Evolutionary conservation across 2,797 vertebrate genomes (phyloP), one percentile per base, ranked within the genome.

Genomic region (Crocodylus rhombifer): DNA sequence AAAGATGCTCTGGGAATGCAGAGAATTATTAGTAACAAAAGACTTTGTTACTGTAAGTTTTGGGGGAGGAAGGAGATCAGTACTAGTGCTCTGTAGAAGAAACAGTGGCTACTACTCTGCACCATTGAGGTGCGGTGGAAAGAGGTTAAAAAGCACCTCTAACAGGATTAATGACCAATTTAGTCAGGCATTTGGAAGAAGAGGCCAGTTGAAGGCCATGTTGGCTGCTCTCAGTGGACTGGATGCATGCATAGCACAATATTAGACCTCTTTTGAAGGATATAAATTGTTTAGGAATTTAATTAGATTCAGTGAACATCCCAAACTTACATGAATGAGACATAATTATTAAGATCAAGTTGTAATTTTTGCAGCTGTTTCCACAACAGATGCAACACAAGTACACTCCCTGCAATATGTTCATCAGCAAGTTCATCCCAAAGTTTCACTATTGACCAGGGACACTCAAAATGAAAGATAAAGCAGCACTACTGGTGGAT

Each of bases 401-500:
- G 30, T 10, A 15, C n/a, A 80, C 56, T 95, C 64, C 15, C 55
- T 84, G 93, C 88, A 91, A 96, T 95, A 94, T 95, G 95, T 85
- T 95, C 92, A 94, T 86, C 79, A 88, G 90, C 81, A 90, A 86
- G 62, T 76, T 75, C 86, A 42, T 90, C 81, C 60, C 84, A 82
- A 88, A 65, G 90, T 94, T 93, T 93, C 91, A 15, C 92, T 63
- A 71, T 90, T 90, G 60, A n/a, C n/a, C 64, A 5, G 17, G 16
- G 64, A 67, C n/a, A 16, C 26, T 36, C 61, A 80, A 79, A 28
- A 80, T 18, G 93, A 90, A 86, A 86, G 88, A 91, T 65, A 60
- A 80, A 33, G 74, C 87, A 86, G 79, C 91, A 94, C 93, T 95
- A 94, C 94, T 95, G 93, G 80, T 92, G 86, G 80, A 90, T 51